Percentiles rank a stretch among this genome's conserved stretches.
phyloP scores from a whole-genome alignment of 1,140 invertebrate genomes.

The Aphis craccivora region DNA sequence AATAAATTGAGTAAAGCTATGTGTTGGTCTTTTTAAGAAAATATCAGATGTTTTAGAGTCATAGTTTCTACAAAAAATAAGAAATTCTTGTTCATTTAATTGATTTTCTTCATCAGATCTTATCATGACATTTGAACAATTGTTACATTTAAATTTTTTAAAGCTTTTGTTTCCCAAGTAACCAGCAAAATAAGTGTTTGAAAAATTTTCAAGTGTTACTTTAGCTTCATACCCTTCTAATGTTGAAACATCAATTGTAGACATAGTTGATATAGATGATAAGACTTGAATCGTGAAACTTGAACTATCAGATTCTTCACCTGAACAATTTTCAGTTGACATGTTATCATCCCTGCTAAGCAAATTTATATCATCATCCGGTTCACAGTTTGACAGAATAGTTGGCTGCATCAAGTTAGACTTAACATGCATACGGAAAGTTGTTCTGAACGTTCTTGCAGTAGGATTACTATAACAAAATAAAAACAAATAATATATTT shows the following conservation, averaged over 20 bases:
- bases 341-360: neutral
- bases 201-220: neutral
- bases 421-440: neutral
- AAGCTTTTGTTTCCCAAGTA: neutral
- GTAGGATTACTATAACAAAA: neutral
- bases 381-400: neutral
- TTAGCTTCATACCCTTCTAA: neutral
- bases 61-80: slow-evolving; percentile 19
- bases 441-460: neutral
- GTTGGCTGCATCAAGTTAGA: neutral
- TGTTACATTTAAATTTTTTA: slow-evolving; percentile 12
- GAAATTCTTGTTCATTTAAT: neutral
- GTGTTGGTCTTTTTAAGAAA: neutral
- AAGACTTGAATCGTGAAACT: too few species aligned
- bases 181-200: neutral
- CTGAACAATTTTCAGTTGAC: neutral
- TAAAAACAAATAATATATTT: neutral
- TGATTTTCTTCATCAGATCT: neutral
- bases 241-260: neutral
- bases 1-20: neutral
- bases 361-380: neutral
- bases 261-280: neutral
- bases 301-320: neutral
- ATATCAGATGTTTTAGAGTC: neutral
- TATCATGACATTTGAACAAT: neutral